Conservation (phyloP, 2,888 invertebrate species). For the Philaethria dido region DNA sequence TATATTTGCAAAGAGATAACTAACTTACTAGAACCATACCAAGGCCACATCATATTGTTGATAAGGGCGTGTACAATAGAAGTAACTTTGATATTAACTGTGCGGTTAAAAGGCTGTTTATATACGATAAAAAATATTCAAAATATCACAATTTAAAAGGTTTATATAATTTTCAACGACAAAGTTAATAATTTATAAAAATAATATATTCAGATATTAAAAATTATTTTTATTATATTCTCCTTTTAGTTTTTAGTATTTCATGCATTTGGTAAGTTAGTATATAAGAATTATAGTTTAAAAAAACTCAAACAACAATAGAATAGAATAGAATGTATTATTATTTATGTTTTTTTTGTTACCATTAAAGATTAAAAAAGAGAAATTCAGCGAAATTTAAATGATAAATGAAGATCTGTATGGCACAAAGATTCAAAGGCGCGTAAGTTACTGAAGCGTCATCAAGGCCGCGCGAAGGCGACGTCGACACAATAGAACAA, state of each 20-base stretch:
- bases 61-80: constrained; percentile 29
- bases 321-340: too few relatives aligned
- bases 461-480: constrained; percentile 22
- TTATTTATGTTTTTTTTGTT: too few relatives aligned
- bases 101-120: constrained; percentile 34
- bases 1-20: constrained; percentile 36
- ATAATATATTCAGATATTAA: too few relatives aligned
- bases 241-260: too few relatives aligned
- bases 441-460: constrained; percentile 19
- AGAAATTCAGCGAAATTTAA: not conserved
- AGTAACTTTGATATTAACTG: constrained; percentile 28
- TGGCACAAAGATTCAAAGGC: constrained; percentile 11
- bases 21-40: constrained; percentile 38
- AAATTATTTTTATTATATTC: too few relatives aligned
- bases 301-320: too few relatives aligned
- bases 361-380: not conserved
- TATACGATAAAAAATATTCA: not conserved
- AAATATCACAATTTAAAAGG: too few relatives aligned
- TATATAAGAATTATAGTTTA: too few relatives aligned
- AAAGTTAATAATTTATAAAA: too few relatives aligned
- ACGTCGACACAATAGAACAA: constrained; percentile 19
- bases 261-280: too few relatives aligned
- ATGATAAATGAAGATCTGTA: constrained; percentile 5
- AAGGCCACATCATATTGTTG: constrained; percentile 26
- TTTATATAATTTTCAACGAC: too few relatives aligned